Base-by-base conservation (phyloP, 2,888 invertebrate genomes). In the Rosalia funebris region DNA sequence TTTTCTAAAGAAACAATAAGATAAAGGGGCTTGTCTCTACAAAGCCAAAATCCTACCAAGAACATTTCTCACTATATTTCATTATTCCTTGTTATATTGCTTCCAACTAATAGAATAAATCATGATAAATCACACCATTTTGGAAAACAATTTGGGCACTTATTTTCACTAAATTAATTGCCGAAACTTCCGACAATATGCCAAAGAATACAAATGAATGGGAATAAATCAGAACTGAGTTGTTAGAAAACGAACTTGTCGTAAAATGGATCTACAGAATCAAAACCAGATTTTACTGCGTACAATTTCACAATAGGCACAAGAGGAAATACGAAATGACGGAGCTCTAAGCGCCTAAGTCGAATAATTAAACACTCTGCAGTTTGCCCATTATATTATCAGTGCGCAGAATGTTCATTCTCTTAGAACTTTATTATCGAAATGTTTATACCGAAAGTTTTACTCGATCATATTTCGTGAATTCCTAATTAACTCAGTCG, bases 361-460 rank as follows among this genome's bases (percentile, higher is more conserved):
- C 37, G 39, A 50, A 50, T 50, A 50, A 50, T 50, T 50, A 50
- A 50, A 50, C 50, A 50, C 36, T 47, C 34, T 47, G 47, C 47
- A 47, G 16, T 47, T 47, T 9, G 31, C 53, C 53, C 44, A 34
- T 53, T 53, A 42, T 41, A 60, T 60, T 60, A 62, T 60, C 57
- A 62, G 55, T 42, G 50, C 45, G 57, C 57, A 52, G 62, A 60
- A 65, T 62, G 60, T 60, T 55, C 57, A n/a, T 34, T 44, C 50
- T 44, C 54, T 56, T 47, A 58, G 37, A 32, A 14, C 54, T 48
- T 56, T 50, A 54, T 56, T 53, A 56, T 58, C 39, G 56, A 52
- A 52, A 25, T 52, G 52, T 16, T 41, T 41, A 36, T 45, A 50
- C 37, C 34, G 14, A 50, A 50, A 50, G 19, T 50, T 50, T 39